A percentile compares a stretch with the other conserved stretches of the same genome.
These are phyloP conservation scores for Cerceris rybyensis DNA, from an alignment of 2,888 invertebrate species.

Conservation along the genomic window DNA sequence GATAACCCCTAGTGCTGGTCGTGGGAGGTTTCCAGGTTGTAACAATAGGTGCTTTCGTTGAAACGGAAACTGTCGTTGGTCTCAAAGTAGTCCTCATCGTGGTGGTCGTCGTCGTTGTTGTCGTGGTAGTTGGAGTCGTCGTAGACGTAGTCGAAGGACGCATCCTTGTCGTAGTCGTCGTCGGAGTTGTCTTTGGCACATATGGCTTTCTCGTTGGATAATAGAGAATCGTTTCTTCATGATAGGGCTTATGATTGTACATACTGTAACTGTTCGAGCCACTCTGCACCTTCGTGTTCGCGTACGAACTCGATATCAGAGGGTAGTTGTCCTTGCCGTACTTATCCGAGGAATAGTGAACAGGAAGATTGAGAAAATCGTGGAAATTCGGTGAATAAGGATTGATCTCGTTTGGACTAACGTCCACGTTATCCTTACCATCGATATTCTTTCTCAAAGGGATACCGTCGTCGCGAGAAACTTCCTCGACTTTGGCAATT, in stretches of 20 bases:
- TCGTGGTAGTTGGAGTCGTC: constrained; percentile 43
- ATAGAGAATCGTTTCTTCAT: constrained; percentile 65
- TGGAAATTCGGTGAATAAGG: constrained; percentile 86
- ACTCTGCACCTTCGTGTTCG: constrained; percentile 88
- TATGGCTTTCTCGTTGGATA: constrained; percentile 61
- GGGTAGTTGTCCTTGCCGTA: constrained; percentile 85
- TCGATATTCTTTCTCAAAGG: constrained; percentile 36
- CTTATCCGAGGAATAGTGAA: constrained; percentile 87
- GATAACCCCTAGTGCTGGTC: constrained; percentile 48
- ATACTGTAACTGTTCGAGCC: constrained; percentile 78
- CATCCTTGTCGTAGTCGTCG: constrained; percentile 41
- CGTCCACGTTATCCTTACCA: constrained; percentile 63
- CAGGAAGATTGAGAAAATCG: constrained; percentile 87
- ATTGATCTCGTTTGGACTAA: constrained; percentile 85
- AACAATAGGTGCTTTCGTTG: constrained; percentile 74
- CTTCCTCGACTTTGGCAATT: constrained; percentile 3
- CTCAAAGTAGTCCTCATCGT: constrained; percentile 65
- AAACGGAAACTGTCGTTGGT: constrained; percentile 54
- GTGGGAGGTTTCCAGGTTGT: constrained; percentile 78
- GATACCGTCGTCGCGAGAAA: background rate
- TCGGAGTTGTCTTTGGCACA: constrained; percentile 52
- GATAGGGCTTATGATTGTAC: constrained; percentile 76
- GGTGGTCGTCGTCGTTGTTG: constrained; percentile 42
- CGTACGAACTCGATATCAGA: constrained; percentile 88
- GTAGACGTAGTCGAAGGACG: constrained; percentile 57